Evolutionary conservation across 2,113 vertebrate species (phyloP).

Genomic region (Toxostoma redivivum): DNA sequence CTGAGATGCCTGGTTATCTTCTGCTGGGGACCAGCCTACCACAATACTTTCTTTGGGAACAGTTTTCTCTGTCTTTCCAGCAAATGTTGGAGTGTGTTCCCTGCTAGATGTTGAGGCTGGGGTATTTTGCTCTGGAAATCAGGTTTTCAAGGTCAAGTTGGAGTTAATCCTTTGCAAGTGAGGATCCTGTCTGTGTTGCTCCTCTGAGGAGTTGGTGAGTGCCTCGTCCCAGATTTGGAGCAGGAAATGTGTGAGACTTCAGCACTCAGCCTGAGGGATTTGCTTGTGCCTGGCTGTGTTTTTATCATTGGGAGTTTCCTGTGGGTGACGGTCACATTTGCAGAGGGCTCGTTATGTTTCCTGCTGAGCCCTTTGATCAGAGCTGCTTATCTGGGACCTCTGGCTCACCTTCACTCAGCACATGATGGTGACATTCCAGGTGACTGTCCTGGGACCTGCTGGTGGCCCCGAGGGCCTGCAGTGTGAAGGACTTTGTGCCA

Average conservation of each 20-base stretch:
- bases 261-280: background rate
- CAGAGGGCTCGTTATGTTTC: background rate
- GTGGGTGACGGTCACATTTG: accelerated
- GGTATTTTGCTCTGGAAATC: background rate
- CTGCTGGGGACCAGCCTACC: background rate
- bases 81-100: background rate
- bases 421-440: background rate
- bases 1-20: background rate
- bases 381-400: constrained; percentile 35
- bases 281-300: background rate
- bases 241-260: background rate
- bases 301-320: background rate
- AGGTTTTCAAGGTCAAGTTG: background rate
- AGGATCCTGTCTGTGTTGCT: accelerated
- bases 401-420: background rate
- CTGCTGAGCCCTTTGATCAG: constrained; percentile 27
- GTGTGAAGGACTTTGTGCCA: background rate
- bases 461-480: accelerated
- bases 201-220: background rate
- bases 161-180: background rate
- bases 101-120: background rate
- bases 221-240: background rate
- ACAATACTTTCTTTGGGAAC: background rate
- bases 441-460: background rate
- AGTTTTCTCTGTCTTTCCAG: background rate